phyloP scores from a whole-genome alignment of 2,888 invertebrate species.

The Cataglyphis rosenhaueri region DNA sequence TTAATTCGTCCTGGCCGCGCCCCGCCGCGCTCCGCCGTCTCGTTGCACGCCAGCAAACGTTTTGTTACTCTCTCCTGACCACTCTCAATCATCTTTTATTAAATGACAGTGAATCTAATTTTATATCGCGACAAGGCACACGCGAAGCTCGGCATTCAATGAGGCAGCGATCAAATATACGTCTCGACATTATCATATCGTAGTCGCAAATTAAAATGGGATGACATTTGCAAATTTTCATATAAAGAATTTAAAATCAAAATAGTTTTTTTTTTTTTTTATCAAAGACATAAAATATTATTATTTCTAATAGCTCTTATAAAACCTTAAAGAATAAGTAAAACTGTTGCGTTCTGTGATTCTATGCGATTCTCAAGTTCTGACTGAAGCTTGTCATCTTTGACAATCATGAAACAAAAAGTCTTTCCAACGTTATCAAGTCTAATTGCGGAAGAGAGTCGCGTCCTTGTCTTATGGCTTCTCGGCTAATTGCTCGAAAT shows the following conservation, averaged over 20 bases:
- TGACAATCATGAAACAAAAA: background rate
- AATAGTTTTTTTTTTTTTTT: background rate
- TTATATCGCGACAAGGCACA: slow-evolving; percentile 25
- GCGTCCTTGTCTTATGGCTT: slow-evolving; percentile 20
- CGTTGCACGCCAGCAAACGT: slow-evolving; percentile 18
- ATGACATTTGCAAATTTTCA: background rate
- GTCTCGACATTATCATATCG: background rate
- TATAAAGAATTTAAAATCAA: background rate
- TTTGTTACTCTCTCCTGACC: slow-evolving; percentile 17
- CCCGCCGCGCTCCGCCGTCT: background rate
- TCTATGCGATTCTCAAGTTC: background rate
- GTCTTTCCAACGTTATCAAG: slow-evolving; percentile 30
- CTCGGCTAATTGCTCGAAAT: slow-evolving; percentile 42
- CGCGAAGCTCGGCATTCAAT: background rate
- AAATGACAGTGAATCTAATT: slow-evolving; percentile 42
- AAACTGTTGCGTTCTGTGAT: background rate
- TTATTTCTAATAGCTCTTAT: background rate
- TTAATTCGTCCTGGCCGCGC: slow-evolving; percentile 56
- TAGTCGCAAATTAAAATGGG: background rate
- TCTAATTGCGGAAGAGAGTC: slow-evolving; percentile 23
- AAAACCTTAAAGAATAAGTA: background rate
- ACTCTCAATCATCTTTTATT: slow-evolving; percentile 42
- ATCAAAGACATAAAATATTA: background rate
- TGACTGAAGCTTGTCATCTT: background rate
- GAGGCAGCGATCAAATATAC: slow-evolving; percentile 10